Percentiles rank a stretch among this genome's conserved stretches.
phyloP scores from a whole-genome alignment of 2,113 vertebrate genomes.

The Solea solea region DNA sequence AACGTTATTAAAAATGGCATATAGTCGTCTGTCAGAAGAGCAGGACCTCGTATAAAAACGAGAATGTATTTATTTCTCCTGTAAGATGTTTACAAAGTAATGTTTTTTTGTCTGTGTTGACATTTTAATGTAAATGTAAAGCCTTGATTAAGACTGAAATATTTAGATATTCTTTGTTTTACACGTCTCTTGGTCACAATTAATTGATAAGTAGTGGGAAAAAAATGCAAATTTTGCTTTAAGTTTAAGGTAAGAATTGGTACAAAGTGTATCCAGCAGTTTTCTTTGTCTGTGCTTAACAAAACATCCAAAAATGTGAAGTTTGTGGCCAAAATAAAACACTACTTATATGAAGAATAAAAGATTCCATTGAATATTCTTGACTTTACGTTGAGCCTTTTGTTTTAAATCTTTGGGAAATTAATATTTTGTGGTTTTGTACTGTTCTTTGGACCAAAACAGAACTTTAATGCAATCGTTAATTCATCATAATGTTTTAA shows the following conservation, averaged over 20 bases:
- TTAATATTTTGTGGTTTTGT: too few relatives aligned
- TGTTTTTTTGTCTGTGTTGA: background rate
- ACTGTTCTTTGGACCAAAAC: too few relatives aligned
- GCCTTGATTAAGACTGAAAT: background rate
- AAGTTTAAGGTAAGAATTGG: too few relatives aligned
- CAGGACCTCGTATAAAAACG: constrained; percentile 11
- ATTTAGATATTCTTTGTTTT: background rate
- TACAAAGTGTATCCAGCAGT: background rate
- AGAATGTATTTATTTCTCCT: constrained; percentile 57
- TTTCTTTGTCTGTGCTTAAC: background rate
- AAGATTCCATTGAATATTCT: too few relatives aligned
- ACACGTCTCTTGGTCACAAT: background rate
- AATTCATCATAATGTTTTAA: too few relatives aligned
- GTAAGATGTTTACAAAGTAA: constrained; percentile 44
- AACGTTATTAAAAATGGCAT: constrained; percentile 30
- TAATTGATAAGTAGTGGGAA: background rate
- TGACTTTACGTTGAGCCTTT: too few relatives aligned
- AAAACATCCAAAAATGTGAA: background rate
- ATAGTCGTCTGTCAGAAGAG: constrained; percentile 28
- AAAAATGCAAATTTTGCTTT: background rate
- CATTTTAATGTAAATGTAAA: background rate
- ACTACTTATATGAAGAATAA: too few relatives aligned
- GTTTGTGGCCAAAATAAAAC: too few relatives aligned
- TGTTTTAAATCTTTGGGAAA: too few relatives aligned
- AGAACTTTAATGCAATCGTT: too few relatives aligned